Conservation (phyloP, 2,113 vertebrate genomes). For the Leucoraja erinaceus region DNA sequence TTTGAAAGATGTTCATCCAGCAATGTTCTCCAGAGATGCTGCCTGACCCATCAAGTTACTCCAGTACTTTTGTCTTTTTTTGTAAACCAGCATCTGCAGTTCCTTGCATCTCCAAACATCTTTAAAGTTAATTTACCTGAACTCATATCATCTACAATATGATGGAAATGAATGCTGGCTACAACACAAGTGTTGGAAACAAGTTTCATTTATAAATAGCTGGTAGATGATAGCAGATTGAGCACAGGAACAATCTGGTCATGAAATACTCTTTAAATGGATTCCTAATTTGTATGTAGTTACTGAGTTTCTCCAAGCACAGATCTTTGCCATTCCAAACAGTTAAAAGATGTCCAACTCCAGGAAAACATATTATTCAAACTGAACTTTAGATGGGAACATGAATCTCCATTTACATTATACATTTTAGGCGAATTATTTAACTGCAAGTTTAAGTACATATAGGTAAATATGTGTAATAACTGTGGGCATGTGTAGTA, state of each 20-base stretch:
- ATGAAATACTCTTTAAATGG: background rate
- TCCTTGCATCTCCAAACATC: no score
- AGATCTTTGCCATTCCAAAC: background rate
- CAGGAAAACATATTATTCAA: background rate
- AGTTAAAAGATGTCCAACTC: background rate
- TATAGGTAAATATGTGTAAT: no score
- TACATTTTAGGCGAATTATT: background rate
- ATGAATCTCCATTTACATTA: background rate
- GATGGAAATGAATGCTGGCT: background rate
- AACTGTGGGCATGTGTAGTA: background rate
- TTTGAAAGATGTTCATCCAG: background rate
- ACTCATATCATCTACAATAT: background rate
- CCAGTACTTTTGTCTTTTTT: no score
- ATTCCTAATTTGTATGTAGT: background rate
- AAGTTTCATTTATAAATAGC: background rate
- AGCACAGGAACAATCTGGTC: background rate
- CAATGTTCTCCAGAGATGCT: no score
- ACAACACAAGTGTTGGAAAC: no score
- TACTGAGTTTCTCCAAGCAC: background rate
- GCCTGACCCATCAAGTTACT: no score
- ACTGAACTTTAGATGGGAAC: background rate
- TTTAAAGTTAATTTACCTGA: background rate
- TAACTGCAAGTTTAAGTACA: background rate
- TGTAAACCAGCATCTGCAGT: no score
- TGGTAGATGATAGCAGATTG: background rate